Percentiles rank a stretch among this genome's conserved stretches.
phyloP scores from a whole-genome alignment of 2,888 invertebrate genomes.

The Tuberolachnus salignus region DNA sequence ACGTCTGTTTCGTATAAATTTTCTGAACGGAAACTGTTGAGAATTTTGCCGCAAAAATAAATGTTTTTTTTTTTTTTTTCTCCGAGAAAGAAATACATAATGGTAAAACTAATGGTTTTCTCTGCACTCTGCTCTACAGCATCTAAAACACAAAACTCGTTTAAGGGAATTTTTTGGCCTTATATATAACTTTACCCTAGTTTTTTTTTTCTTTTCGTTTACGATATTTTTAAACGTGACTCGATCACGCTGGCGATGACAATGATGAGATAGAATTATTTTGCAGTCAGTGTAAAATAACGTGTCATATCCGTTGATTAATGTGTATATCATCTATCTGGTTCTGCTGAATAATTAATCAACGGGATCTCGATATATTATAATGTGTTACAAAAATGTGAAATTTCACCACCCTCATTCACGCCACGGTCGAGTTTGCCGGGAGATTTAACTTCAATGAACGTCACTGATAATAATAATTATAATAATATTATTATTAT shows the following conservation, averaged over 20 bases:
- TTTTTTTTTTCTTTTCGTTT: background rate
- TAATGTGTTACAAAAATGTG: background rate
- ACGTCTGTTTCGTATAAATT: too few species aligned
- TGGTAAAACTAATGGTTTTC: too few species aligned
- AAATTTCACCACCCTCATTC: background rate
- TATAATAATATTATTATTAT: too few species aligned
- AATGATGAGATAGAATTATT: background rate
- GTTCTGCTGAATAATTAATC: background rate
- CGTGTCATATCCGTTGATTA: slow-evolving; percentile 11
- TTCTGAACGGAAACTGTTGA: too few species aligned
- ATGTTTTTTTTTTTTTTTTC: too few species aligned
- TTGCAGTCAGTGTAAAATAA: background rate
- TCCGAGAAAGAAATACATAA: too few species aligned
- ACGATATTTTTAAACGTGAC: background rate
- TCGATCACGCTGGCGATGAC: background rate
- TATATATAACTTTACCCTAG: background rate
- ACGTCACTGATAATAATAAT: background rate
- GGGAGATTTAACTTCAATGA: slow-evolving; percentile 1
- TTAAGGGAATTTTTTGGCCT: background rate
- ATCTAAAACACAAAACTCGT: too few species aligned
- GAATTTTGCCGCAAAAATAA: too few species aligned
- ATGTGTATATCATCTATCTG: background rate
- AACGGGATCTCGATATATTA: background rate
- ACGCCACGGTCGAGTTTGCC: too few species aligned
- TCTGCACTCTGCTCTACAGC: too few species aligned